Conservation (phyloP, 2,888 invertebrate genomes). For the Harpalus rubripes region DNA sequence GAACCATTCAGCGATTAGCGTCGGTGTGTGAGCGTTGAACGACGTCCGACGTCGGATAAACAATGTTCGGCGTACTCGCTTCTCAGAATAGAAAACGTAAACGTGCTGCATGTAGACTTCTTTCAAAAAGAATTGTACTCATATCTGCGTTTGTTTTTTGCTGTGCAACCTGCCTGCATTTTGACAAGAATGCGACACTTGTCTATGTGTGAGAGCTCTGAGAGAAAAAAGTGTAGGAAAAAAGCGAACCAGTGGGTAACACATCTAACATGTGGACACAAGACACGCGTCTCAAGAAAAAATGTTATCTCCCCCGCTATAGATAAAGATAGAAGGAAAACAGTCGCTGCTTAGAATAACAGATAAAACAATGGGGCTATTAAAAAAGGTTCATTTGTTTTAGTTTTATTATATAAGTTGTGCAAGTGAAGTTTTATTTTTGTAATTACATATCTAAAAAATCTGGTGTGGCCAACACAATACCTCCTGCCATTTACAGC, state of each 20-base stretch:
- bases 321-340: neutral
- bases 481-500: no score
- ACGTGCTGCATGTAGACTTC: no score
- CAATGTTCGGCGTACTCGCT: no score
- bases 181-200: slow-evolving; percentile 22
- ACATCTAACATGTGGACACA: neutral
- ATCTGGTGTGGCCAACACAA: no score
- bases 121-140: no score
- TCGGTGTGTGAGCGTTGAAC: no score
- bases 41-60: no score
- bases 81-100: no score
- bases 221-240: neutral
- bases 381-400: neutral
- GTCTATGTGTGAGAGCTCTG: slow-evolving; percentile 7
- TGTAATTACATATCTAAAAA: no score
- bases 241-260: slow-evolving; percentile 8
- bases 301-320: neutral
- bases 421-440: no score
- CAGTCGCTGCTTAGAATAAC: neutral
- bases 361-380: neutral
- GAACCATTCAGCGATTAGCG: no score
- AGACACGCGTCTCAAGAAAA: neutral
- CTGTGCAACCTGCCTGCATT: neutral
- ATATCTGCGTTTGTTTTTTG: neutral
- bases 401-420: no score